Evolutionary conservation across 2,888 invertebrate genomes (phyloP), one percentile per base, ranked within the genome.

Genomic region (Dynastes hyllus): DNA sequence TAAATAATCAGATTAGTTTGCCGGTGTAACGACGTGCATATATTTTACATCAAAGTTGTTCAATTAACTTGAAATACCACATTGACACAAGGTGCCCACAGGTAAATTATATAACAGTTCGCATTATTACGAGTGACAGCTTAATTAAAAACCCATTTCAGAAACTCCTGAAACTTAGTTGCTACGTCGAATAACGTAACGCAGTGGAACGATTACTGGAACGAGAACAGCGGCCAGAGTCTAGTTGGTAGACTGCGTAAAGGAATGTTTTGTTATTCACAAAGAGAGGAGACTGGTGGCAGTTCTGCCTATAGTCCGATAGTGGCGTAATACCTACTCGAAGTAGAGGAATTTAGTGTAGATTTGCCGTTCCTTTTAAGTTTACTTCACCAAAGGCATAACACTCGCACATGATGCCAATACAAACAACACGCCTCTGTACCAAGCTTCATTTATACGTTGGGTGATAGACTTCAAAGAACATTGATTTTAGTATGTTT

Each of bases 321-420:
- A 61, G 37, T 37, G 27, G 27, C 37, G 27, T 69, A 16, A 58
- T 76, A 67, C 61, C 67, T 69, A 8, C 75, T 81, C 77, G 79
- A 83, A 83, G 82, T 82, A 81, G 79, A 81, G 82, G 81, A 83
- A 83, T 83, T 83, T 83, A 83, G 82, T 81, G 83, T 79, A 81
- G 82, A 83, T 83, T 83, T 83, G 83, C 81, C 80, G 81, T 81
- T 82, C 83, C 82, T 83, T 83, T 83, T 81, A 82, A 82, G 83
- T 83, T 80, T 79, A 51, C 27, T 71, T 79, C 78, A 78, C 82
- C 81, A 80, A 80, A 81, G 79, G 81, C 80, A 77, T 75, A 77
- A 67, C 76, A 76, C 76, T 40, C 73, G 27, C 50, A 75, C 50
- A 61, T 61, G 50, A 75, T 16, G 50, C 27, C 13, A 29, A 61